Evolutionary conservation across 2,888 invertebrate genomes (phyloP).

Genomic region (Acanthosoma haemorrhoidale): DNA sequence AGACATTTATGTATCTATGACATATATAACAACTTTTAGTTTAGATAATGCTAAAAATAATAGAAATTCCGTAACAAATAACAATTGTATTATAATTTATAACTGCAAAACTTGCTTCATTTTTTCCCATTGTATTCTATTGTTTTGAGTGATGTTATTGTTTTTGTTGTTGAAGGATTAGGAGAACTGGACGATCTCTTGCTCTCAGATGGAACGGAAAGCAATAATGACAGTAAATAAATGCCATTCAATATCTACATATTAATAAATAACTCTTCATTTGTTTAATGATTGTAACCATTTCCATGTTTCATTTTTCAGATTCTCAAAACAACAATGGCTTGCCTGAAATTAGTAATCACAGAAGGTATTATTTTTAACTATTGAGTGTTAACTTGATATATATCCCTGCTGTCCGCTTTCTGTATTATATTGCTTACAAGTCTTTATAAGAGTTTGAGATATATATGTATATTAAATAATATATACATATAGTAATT

Average conservation of each 20-base stretch:
- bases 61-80: too few relatives aligned
- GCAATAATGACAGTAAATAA: background rate
- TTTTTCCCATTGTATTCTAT: background rate
- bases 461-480: too few relatives aligned
- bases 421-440: too few relatives aligned
- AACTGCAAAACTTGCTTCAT: background rate
- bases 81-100: too few relatives aligned
- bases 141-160: background rate
- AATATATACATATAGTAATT: too few relatives aligned
- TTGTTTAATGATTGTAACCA: background rate
- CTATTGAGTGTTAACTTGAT: too few relatives aligned
- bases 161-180: background rate
- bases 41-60: too few relatives aligned
- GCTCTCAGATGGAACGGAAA: background rate
- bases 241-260: background rate
- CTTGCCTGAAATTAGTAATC: background rate
- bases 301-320: background rate
- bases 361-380: background rate
- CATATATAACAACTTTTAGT: too few relatives aligned
- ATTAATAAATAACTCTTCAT: background rate
- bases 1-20: too few relatives aligned
- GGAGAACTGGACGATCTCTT: background rate
- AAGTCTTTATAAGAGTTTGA: too few relatives aligned
- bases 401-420: too few relatives aligned
- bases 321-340: background rate